These are phyloP conservation scores for Incurvaria masculella DNA, from an alignment of 2,888 invertebrate genomes.

Conservation along the genomic window DNA sequence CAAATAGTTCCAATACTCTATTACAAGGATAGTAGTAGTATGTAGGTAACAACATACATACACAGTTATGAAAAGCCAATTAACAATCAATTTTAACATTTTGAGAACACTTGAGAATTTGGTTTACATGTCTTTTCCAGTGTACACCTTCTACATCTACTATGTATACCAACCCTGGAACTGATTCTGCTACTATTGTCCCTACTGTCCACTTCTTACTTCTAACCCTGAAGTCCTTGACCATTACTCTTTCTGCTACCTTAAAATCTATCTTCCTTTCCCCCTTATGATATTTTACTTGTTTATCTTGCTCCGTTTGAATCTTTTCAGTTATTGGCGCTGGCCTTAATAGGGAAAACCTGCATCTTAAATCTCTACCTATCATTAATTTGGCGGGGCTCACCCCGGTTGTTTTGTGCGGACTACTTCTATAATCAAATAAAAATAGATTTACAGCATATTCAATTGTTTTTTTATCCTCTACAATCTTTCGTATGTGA, in stretches of 20 bases:
- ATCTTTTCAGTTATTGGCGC: conserved; percentile 3
- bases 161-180: background rate
- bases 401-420: background rate
- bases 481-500: background rate
- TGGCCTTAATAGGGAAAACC: conserved; percentile 3
- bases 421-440: background rate
- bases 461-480: background rate
- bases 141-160: background rate
- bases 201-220: background rate
- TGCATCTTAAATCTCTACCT: conserved; percentile 2
- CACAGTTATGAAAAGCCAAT: too few species aligned
- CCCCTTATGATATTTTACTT: background rate
- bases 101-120: background rate
- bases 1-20: too few species aligned
- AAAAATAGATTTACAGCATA: background rate
- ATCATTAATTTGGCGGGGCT: conserved; percentile 1
- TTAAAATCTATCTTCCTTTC: background rate
- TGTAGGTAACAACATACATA: too few species aligned
- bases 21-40: too few species aligned
- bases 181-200: background rate
- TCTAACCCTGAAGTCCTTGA: background rate
- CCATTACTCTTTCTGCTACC: background rate
- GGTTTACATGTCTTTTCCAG: background rate
- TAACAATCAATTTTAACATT: background rate
- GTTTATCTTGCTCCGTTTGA: background rate